Percentiles rank a stretch among this genome's conserved stretches.
phyloP scores from a whole-genome alignment of 2,888 invertebrate genomes.

The Frankliniella fusca region DNA sequence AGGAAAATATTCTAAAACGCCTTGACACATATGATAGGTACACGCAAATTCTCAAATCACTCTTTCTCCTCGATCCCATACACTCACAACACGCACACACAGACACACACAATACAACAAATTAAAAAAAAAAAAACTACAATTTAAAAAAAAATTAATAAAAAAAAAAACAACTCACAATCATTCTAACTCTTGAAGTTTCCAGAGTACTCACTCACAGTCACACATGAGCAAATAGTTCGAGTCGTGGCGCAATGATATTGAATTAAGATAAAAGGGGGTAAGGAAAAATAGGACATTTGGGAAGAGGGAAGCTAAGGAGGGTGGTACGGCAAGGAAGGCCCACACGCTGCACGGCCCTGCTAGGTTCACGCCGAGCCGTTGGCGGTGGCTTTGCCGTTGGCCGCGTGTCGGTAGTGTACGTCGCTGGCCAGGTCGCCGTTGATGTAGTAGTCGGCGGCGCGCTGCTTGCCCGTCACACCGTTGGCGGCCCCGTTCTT shows the following conservation, averaged over 20 bases:
- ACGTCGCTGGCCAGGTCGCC: not conserved
- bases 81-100: constrained; percentile 14
- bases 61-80: not conserved
- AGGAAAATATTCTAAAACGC: not conserved
- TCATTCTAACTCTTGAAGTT: not conserved
- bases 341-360: not conserved
- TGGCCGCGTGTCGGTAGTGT: constrained; percentile 6
- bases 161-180: not conserved
- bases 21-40: not conserved
- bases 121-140: too few relatives aligned
- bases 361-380: not conserved
- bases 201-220: not conserved
- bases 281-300: not conserved
- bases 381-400: constrained; percentile 14
- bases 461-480: not conserved
- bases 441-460: constrained; percentile 20
- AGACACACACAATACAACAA: not conserved
- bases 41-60: not conserved
- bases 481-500: constrained; percentile 1
- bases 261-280: not conserved
- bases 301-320: not conserved
- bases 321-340: not conserved
- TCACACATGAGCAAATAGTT: constrained; percentile 17
- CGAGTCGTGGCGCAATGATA: not conserved
- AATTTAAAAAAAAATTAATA: too few relatives aligned